Evolutionary conservation across 2,888 invertebrate species (phyloP), one percentile per base, ranked within the genome.

Genomic region (Tortrix viridana): DNA sequence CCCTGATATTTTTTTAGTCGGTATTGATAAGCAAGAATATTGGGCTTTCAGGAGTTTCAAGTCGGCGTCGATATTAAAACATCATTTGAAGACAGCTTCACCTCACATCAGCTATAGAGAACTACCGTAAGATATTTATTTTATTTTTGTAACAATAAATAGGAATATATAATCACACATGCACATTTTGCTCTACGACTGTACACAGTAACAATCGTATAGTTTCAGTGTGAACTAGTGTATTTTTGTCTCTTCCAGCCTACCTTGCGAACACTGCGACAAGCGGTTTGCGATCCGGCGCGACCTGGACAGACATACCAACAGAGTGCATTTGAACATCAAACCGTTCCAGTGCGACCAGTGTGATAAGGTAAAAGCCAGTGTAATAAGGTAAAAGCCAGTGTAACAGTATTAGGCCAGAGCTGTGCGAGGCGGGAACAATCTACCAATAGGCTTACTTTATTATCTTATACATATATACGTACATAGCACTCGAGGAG

Each of bases 241-340:
- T 16, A 1, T 43, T 7, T 26, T 20, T 60, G 50, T 1, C 4
- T 47, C 3, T 75, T 75, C 1, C 71, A 89, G 89, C 0, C 71
- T 84, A 0, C 56, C 76, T 0, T 89, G 89, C 32, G 55, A 68
- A 0, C 80, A 84, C 1, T 89, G 89, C 20, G 84, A 84, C 2
- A 87, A 85, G 41, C 73, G 84, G 1, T 89, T 89, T 61, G 74
- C 81, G 0, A 77, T 82, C 6, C 76, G 77, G 0, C 73, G 90
- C 0, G 87, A 86, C 32, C 48, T 89, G 0, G 82, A 82, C 1
- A 67, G 80, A 0, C 91, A 91, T 41, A 82, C 72, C 20, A 90
- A 90, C 65, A 73, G 89, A 3, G 70, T 88, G 0, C 91, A 91
- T 66, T 75, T 91, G 14, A 88, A 90, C 50, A 74, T 85, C 0